Evolutionary conservation across 2,113 vertebrate species (phyloP).

Genomic region (Cercocebus atys): DNA sequence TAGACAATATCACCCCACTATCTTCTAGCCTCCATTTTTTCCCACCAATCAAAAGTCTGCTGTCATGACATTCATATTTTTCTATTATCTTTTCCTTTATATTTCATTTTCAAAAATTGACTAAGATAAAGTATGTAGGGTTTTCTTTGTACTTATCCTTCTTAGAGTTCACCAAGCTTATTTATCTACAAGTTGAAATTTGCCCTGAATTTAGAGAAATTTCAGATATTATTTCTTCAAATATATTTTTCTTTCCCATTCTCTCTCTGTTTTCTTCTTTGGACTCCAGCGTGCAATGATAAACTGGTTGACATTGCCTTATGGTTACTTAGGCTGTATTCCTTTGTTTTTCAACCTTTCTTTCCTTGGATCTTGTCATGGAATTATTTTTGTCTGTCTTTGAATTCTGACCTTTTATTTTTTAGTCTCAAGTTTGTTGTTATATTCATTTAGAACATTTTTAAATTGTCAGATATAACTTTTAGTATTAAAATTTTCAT

Average conservation of each 20-base stretch:
- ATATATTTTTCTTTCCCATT: neutral
- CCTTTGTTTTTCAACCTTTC: neutral
- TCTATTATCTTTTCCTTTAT: neutral
- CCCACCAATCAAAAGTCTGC: neutral
- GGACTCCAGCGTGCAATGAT: neutral
- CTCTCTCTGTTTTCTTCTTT: neutral
- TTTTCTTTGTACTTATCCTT: neutral
- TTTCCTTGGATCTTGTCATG: neutral
- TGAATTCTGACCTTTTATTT: neutral
- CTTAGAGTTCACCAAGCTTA: neutral
- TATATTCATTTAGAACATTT: neutral
- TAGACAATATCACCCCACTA: neutral
- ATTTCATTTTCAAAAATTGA: neutral
- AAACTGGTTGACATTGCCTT: neutral
- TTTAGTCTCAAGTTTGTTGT: neutral
- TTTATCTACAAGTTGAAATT: neutral
- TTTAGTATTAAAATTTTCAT: neutral
- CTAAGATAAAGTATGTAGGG: neutral
- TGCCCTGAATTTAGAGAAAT: neutral
- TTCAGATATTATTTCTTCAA: neutral
- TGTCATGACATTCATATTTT: neutral
- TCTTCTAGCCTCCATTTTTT: neutral
- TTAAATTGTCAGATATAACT: neutral
- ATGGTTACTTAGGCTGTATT: neutral
- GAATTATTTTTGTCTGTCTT: neutral